Evolutionary conservation across 2,113 vertebrate genomes (phyloP).

Genomic region (Oxygymnocypris stewartii): DNA sequence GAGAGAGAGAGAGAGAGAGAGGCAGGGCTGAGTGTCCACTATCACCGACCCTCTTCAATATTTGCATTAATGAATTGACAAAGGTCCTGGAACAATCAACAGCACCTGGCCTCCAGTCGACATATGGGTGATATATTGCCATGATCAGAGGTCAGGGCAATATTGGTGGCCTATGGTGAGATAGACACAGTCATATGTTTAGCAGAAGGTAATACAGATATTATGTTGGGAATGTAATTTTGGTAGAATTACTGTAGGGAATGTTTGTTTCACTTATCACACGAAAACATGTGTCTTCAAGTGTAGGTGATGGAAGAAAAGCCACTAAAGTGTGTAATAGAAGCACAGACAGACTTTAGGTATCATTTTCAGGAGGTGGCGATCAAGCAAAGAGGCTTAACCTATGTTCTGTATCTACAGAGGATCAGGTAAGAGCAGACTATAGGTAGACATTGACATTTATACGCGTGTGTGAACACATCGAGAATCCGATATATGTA

Average conservation of each 20-base stretch:
- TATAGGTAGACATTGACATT: conserved; percentile 17
- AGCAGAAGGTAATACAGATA: conserved; percentile 45
- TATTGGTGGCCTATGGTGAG: conserved; percentile 40
- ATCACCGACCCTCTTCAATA: too few species aligned
- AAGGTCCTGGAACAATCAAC: too few species aligned
- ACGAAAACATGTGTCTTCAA: conserved; percentile 52
- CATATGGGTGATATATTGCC: conserved; percentile 54
- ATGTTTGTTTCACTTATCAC: conserved; percentile 62
- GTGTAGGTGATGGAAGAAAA: conserved; percentile 44
- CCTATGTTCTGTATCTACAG: conserved; percentile 36
- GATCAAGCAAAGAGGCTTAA: conserved; percentile 50
- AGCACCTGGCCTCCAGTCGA: too few species aligned
- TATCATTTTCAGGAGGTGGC: conserved; percentile 15
- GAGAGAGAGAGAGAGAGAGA: too few species aligned
- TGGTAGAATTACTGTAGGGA: conserved; percentile 47
- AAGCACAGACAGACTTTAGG: conserved; percentile 30
- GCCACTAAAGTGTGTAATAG: conserved; percentile 41
- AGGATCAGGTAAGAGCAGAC: conserved; percentile 23
- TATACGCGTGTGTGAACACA: conserved; percentile 44
- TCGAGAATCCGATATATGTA: conserved; percentile 5
- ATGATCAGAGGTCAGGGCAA: conserved; percentile 59
- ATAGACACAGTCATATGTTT: not conserved
- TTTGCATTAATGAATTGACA: too few species aligned
- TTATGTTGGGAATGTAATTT: conserved; percentile 60
- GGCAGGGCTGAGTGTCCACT: too few species aligned